These are phyloP conservation scores for Semicossyphus pulcher DNA, from an alignment of 2,113 vertebrate species.

Conservation along the genomic window DNA sequence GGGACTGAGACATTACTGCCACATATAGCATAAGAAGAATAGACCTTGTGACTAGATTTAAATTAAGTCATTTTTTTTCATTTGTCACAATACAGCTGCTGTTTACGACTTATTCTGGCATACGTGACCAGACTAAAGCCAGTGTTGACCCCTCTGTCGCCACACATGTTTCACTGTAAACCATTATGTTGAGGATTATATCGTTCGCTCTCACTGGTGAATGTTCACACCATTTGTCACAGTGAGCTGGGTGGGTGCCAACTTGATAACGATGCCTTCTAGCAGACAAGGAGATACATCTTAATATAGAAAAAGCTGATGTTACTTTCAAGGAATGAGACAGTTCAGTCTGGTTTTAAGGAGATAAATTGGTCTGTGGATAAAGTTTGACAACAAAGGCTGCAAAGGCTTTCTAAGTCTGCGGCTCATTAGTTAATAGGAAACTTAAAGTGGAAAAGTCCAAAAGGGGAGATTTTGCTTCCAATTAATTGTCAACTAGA, in stretches of 20 bases:
- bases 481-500: neutral
- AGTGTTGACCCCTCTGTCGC: neutral
- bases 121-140: neutral
- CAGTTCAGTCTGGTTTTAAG: neutral
- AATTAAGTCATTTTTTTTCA: neutral
- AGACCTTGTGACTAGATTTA: constrained; percentile 4
- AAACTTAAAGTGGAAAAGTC: neutral
- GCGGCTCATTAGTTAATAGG: neutral
- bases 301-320: neutral
- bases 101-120: neutral
- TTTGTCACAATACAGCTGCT: constrained; percentile 16
- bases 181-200: constrained; percentile 1
- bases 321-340: neutral
- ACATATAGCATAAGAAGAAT: neutral
- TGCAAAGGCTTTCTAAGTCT: neutral
- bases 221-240: neutral
- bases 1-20: neutral
- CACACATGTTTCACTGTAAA: neutral
- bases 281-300: neutral
- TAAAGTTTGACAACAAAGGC: neutral
- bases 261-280: neutral
- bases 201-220: neutral
- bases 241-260: neutral
- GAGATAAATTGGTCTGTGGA: constrained; percentile 3
- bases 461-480: neutral